Base-by-base conservation (phyloP, 2,113 vertebrate genomes). In the Leucopsar rothschildi region DNA sequence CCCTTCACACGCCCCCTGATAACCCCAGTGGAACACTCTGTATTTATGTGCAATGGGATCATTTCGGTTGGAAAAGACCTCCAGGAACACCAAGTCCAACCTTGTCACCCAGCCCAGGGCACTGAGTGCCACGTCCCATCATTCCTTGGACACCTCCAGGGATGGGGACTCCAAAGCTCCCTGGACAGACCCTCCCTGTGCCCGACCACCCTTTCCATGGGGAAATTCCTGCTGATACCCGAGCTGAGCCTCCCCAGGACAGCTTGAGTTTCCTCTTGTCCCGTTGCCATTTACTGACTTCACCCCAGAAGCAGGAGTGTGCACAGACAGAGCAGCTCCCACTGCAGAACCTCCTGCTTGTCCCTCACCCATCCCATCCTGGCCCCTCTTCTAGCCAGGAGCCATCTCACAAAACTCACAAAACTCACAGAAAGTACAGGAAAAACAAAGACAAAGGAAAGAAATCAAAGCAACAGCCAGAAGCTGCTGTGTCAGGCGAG, bases 281-380 rank as follows among this genome's bases (percentile, higher is more conserved):
- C 76, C 57, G 42, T 10, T 15, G 9, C 52, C 29, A 3, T 59
- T 25, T 14, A 6, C 35, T 63, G 73, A 21, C 14, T 42, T 75
- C 59, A 49, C 6, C 45, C 91, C 29, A 23, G 71, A 14, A 4
- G 16, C 57, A 55, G 0, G 24, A 14, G 15, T 0, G 24, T 4
- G 33, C 0, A 5, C 39, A 0, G 39, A 35, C 40, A 42, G 47
- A 3, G 40, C 61, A 2, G 18, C 5, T 6, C 25, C 56, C 39
- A 3, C 2, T 16, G 49, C 37, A 33, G 18, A 9, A 8, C 35
- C 69, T 44, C 63, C 86, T 92, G 68, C 61, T 37, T 9, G 6
- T 31, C 33, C 88, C 59, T 7, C 22, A 2, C 63, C 45, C 64
- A 19, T 1, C 16, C 47, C 45, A 6, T 3, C 13, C 13, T 44